phyloP scores from a whole-genome alignment of 1,140 invertebrate species.

The Homarus americanus region DNA sequence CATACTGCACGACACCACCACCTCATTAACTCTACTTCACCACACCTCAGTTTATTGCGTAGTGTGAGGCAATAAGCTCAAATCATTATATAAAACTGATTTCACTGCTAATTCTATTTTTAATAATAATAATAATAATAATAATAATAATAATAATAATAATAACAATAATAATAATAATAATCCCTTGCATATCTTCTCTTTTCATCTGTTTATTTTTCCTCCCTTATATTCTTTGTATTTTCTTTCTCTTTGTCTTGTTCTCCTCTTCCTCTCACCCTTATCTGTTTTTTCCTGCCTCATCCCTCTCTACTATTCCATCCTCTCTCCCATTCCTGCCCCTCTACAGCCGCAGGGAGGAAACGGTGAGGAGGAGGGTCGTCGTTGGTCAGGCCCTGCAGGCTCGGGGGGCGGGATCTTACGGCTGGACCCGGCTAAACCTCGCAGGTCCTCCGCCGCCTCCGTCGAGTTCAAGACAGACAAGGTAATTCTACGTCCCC shows the following conservation, averaged over 20 bases:
- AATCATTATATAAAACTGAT: no score
- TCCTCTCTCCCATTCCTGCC: neutral
- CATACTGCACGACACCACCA: no score
- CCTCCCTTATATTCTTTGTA: neutral
- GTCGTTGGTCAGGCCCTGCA: conserved; percentile 17
- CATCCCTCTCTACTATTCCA: neutral
- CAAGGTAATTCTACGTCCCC: no score
- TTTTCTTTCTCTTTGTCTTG: no score
- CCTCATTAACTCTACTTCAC: no score
- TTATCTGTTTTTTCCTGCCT: neutral
- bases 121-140: no score
- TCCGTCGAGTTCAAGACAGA: conserved; percentile 52
- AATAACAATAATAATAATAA: neutral
- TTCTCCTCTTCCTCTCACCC: neutral
- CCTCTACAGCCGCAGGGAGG: conserved; percentile 1
- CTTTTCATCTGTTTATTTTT: neutral
- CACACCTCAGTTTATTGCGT: no score
- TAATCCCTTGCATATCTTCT: neutral
- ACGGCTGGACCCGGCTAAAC: conserved; percentile 38
- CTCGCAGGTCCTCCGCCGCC: conserved; percentile 35
- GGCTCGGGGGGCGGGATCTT: conserved; percentile 38
- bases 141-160: no score
- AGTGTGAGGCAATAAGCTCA: no score
- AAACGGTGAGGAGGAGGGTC: conserved; percentile 68
- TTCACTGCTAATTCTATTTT: no score